Evolutionary conservation across 2,797 vertebrate species (phyloP).

Genomic region (Threskiornis aethiopicus): DNA sequence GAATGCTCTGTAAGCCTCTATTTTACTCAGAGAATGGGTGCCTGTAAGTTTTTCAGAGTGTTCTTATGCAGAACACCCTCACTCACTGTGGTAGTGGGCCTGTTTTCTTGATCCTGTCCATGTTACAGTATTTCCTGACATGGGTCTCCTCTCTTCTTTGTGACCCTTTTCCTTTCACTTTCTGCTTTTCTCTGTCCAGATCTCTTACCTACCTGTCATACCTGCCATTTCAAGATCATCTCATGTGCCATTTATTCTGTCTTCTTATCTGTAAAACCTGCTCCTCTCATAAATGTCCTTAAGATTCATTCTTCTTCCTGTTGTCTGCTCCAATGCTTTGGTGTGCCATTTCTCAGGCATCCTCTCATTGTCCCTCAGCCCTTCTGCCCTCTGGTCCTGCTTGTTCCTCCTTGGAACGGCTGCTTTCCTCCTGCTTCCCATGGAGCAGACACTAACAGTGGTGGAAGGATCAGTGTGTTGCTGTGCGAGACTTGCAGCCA

Average conservation of each 20-base stretch:
- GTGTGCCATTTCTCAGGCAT: background rate
- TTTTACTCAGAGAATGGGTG: background rate
- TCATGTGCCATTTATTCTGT: background rate
- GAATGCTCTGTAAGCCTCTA: background rate
- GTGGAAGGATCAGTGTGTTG: background rate
- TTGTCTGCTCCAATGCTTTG: background rate
- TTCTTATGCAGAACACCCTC: background rate
- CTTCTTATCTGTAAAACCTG: background rate
- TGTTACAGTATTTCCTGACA: background rate
- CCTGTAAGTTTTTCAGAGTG: background rate
- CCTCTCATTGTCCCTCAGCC: background rate
- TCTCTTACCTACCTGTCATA: background rate
- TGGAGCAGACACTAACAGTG: background rate
- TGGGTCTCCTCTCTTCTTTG: background rate
- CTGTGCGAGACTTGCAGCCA: background rate
- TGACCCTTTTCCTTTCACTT: background rate
- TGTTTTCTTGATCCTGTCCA: background rate
- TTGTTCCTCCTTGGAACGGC: background rate
- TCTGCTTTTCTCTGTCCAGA: background rate
- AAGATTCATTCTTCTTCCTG: background rate
- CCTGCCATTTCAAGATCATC: background rate
- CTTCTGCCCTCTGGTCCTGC: background rate
- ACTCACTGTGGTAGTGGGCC: rapidly evolving
- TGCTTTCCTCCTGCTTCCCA: background rate
- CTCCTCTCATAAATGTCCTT: background rate